Evolutionary conservation across 1,140 invertebrate species (phyloP), one percentile per base, ranked within the genome.

Genomic region (Caenorhabditis tropicalis): DNA sequence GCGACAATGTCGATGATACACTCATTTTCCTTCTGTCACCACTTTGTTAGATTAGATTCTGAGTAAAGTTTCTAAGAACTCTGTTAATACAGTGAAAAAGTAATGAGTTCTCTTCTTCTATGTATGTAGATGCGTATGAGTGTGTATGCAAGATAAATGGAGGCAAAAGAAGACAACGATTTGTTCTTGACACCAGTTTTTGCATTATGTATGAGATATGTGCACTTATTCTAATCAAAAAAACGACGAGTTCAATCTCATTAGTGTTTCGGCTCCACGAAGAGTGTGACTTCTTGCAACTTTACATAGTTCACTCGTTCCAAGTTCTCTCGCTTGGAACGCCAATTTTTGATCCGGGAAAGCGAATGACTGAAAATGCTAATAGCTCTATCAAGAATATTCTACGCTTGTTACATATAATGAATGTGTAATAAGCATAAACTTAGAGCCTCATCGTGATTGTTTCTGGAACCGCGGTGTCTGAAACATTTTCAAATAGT

Each of bases 141-240:
- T 33, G 65, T 27, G 31, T 7, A 43, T 33, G 36, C 4, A 74
- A 24, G 33, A 65, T 19, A 36, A 65, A 33, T 15, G n/a, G 27
- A n/a, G n/a, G n/a, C 6, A 58, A 29, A 74, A 43, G 65, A 74
- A 39, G 58, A 65, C 65, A 74, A 43, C 65, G 24, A 74, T 33
- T 43, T 74, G 65, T 36, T 74, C 36, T 39, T n/a, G 65, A 74
- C 65, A 74, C 65, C 65, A 74, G 36, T 39, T 74, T n/a, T 74
- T 74, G 65, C 65, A 74, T 74, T 74, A 74, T 74, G 65, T 74
- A 74, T 74, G 65, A 74, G 65, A 74, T 74, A 43, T 39, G 9
- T 43, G 65, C 36, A 74, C 65, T 74, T 74, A 74, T 74, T 74
- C 65, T 74, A 74, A 74, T 74, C 36, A 74, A 74, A 74, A 58